Percentiles rank a stretch among this genome's conserved stretches.
Conservation (phyloP, 1,140 invertebrate species). For the Trinorchestia longiramus region DNA sequence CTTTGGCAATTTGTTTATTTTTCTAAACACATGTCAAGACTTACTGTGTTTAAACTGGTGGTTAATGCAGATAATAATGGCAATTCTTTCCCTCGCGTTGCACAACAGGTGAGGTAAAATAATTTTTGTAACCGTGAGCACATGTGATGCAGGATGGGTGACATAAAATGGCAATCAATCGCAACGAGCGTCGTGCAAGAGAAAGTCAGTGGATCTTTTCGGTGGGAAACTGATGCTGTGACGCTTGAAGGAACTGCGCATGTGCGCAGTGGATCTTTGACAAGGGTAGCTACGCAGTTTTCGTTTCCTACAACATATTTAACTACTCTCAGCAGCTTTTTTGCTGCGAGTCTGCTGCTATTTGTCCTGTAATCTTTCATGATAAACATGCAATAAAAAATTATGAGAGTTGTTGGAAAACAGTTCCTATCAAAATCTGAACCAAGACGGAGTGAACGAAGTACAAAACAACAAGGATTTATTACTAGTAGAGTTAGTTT, state of each 20-base stretch:
- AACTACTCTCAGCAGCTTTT: background rate
- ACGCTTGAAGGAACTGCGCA: background rate
- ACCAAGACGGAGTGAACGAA: background rate
- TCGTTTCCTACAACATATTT: background rate
- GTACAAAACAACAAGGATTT: background rate
- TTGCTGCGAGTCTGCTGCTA: background rate
- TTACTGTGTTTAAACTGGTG: background rate
- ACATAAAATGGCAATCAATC: background rate
- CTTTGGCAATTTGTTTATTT: background rate
- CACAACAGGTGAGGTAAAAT: background rate
- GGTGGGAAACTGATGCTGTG: constrained; percentile 13
- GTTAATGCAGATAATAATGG: background rate
- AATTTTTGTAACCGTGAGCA: background rate
- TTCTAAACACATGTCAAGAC: no score
- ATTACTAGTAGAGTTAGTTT: background rate
- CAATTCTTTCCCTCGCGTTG: background rate
- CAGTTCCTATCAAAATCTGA: background rate
- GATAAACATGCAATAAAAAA: background rate
- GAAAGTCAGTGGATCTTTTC: background rate
- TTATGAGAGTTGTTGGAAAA: background rate
- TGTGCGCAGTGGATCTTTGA: background rate
- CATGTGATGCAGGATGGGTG: background rate
- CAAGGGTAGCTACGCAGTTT: background rate
- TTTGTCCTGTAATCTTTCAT: background rate
- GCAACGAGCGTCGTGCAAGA: constrained; percentile 8